Evolutionary conservation across 2,113 vertebrate genomes (phyloP).

Genomic region (Epinephelus lanceolatus): DNA sequence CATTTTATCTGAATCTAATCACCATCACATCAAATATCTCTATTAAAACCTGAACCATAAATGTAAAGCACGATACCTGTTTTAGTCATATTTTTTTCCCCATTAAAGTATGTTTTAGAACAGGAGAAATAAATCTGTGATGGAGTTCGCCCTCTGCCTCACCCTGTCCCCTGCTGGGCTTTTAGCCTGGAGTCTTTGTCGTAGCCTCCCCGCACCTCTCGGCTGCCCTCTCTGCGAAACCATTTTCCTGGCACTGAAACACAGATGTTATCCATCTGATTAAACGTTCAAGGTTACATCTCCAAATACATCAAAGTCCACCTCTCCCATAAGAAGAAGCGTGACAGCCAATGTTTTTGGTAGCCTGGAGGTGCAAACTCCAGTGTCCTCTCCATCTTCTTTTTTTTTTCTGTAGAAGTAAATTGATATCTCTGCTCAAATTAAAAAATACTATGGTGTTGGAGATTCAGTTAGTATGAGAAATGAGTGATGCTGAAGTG

Average conservation of each 20-base stretch:
- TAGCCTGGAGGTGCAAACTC: slow-evolving; percentile 53
- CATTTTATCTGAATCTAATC: slow-evolving; percentile 24
- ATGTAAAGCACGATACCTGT: not conserved
- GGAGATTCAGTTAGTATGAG: slow-evolving; percentile 38
- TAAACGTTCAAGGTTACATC: slow-evolving; percentile 81
- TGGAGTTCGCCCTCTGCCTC: slow-evolving; percentile 53
- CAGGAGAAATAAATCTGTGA: slow-evolving; percentile 52
- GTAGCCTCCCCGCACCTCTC: slow-evolving; percentile 42
- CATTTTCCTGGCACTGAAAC: slow-evolving; percentile 75
- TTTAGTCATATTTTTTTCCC: slow-evolving; percentile 8
- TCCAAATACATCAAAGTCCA: slow-evolving; percentile 79
- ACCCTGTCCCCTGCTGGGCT: slow-evolving; percentile 57
- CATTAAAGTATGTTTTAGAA: slow-evolving; percentile 42
- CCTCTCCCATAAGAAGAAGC: slow-evolving; percentile 55
- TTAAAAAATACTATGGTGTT: slow-evolving; percentile 41
- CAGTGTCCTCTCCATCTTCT: slow-evolving; percentile 50
- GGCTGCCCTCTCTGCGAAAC: slow-evolving; percentile 68
- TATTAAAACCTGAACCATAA: not conserved
- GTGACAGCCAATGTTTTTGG: slow-evolving; percentile 67
- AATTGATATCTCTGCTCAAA: slow-evolving; percentile 51
- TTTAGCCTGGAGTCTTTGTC: slow-evolving; percentile 70
- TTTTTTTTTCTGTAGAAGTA: slow-evolving; percentile 28
- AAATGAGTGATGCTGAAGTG: slow-evolving; percentile 30
- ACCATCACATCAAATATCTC: not conserved
- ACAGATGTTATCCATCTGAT: slow-evolving; percentile 82